Evolutionary conservation across 1,140 invertebrate species (phyloP), one percentile per base, ranked within the genome.

Genomic region (Drosophila bocki): DNA sequence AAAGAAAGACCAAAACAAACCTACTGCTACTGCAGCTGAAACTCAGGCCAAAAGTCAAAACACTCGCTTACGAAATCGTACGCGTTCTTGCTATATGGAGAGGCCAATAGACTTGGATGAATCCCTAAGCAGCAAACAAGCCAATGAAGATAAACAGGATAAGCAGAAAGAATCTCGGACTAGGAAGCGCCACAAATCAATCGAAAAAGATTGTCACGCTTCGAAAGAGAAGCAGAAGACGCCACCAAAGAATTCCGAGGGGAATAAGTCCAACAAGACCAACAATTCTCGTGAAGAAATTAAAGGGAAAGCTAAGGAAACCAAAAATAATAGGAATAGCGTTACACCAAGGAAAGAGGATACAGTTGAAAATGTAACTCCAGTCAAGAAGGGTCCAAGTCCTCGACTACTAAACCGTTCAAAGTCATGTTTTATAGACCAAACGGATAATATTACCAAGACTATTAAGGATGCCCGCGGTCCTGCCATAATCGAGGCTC

Each of bases 401-500:
- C 17, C 56, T 3, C 29, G 56, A 0, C 29, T 64, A 2, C 56
- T 17, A 11, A 63, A 33, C 37, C 61, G 54, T 4, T 42, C 54
- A 11, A 60, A 42, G 13, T 60, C 61, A 12, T 41, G 35, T 9
- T 22, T 3, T 32, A 22, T 15, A 1, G 62, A 65, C 1, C 8
- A 3, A 7, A 32, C 7, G 9, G 56, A 60, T 22, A 9, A n/a
- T 60, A 7, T 12, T 17, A 2, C 1, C 8, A 61, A 53, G 15
- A 29, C 15, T 29, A 29, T 29, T 29, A 29, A 39, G 11, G 12
- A 64, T 7, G 1, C 7, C 3, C 63, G 69, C 3, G 54, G 50
- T 26, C 91, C 83, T 13, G 33, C 11, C 3, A 17, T 92, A 7
- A 86, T 92, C 42, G 59, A 70, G 8, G 54, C 91, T 8, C 88